Base-by-base conservation (phyloP, 2,113 vertebrate species). In the Chaetura pelagica region DNA sequence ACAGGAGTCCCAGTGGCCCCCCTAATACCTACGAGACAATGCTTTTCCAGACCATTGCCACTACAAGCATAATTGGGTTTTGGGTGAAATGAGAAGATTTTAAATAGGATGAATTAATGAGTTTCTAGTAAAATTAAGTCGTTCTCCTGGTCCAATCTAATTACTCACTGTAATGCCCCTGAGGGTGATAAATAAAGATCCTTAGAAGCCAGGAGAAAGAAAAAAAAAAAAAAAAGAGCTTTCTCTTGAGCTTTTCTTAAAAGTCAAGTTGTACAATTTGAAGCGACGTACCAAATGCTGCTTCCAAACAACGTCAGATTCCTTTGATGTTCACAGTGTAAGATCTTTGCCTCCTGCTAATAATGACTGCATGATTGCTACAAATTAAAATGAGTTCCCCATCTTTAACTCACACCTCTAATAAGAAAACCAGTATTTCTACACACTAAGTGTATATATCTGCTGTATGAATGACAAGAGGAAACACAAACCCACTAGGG, bases 51-150 rank as follows among this genome's bases (percentile, higher is more conserved):
- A 92, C 90, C 96, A 95, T 89, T 96, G 90, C 86, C 82, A 94
- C 76, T 77, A 89, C 35, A 89, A 92, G 86, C 89, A 76, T 88
- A 97, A 96, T 92, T 97, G 93, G 90, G 94, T 97, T 98, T 98
- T 2, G 84, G 95, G 86, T 83, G 80, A 92, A 86, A 95, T 63
- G 40, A 68, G 75, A 86, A 91, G 80, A 97, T 97, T 98, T 98
- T 61, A 95, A 97, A 96, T 95, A 97, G 95, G 96, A 97, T 94
- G 59, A 95, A 82, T 95, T 97, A 97, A 98, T 97, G 95, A 97
- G 95, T 92, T 97, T 94, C 93, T 91, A 96, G 97, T 97, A 94
- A 98, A 98, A 98, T 97, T 97, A 98, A 98, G 96, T 96, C 75
- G n/a, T 98, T 97, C 80, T 96, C 73, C 96, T 95, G 79, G 91